Evolutionary conservation across 1,140 invertebrate genomes (phyloP).

Genomic region (Drosophila gunungcola): DNA sequence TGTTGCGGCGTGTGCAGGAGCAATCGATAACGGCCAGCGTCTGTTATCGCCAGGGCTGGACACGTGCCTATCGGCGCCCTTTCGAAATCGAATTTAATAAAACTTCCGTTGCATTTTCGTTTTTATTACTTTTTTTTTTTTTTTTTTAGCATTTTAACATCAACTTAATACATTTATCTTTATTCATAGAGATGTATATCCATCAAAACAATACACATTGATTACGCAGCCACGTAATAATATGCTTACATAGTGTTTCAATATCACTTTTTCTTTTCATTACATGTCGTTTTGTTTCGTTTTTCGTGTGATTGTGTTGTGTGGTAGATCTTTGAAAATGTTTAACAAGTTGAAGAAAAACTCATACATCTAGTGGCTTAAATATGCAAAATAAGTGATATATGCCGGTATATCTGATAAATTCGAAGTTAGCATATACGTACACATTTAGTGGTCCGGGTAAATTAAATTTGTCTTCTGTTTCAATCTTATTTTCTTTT

Average conservation of each 20-base stretch:
- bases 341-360: conserved; percentile 64
- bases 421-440: conserved; percentile 74
- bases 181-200: conserved; percentile 74
- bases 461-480: conserved; percentile 67
- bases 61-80: not conserved
- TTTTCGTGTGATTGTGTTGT: conserved; percentile 30
- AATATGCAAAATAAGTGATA: conserved; percentile 70
- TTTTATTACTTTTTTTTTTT: conserved; percentile 52
- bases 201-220: conserved; percentile 75
- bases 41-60: conserved; percentile 43
- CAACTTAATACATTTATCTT: conserved; percentile 78
- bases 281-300: conserved; percentile 31
- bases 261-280: conserved; percentile 74
- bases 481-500: conserved; percentile 31
- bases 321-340: conserved; percentile 56
- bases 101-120: conserved; percentile 23
- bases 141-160: conserved; percentile 67
- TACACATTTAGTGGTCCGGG: conserved; percentile 64
- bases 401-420: conserved; percentile 65
- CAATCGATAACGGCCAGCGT: conserved; percentile 56
- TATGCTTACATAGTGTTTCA: conserved; percentile 76
- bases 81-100: conserved; percentile 11
- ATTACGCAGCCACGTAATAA: conserved; percentile 72
- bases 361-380: conserved; percentile 44
- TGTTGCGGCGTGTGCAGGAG: conserved; percentile 45